phyloP scores from a whole-genome alignment of 53 echinoderm and acorn worm species.

The Holothuria leucospilota region DNA sequence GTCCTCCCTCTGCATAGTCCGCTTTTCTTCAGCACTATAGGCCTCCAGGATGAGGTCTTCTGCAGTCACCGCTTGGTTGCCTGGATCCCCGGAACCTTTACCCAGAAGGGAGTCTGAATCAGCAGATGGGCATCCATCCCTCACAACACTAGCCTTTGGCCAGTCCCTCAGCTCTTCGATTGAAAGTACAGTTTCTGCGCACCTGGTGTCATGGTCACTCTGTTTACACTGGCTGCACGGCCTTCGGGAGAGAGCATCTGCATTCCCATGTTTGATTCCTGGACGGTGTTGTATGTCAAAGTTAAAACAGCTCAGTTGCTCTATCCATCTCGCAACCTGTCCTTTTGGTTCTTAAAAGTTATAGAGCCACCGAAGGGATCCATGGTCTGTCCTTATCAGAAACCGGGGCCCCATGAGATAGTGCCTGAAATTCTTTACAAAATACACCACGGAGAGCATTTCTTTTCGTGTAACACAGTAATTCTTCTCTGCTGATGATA shows the following conservation, averaged over 20 bases:
- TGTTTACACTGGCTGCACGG: constrained; percentile 16
- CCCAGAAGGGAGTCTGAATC: background rate
- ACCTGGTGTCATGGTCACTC: background rate
- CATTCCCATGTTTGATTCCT: constrained; percentile 25
- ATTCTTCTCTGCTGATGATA: constrained; percentile 11
- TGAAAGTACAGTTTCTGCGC: background rate
- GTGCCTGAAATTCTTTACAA: constrained; percentile 41
- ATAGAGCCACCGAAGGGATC: constrained; percentile 31
- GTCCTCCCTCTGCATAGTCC: constrained; percentile 12
- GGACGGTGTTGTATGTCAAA: constrained; percentile 31
- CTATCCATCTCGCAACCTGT: constrained; percentile 11
- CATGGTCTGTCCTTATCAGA: constrained; percentile 45
- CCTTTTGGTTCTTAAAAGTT: no score
- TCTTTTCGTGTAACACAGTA: constrained; percentile 17
- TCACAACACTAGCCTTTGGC: background rate
- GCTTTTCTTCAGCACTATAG: background rate
- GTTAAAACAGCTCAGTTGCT: background rate
- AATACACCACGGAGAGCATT: constrained; percentile 37
- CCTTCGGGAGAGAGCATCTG: constrained; percentile 25
- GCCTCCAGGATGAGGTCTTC: background rate
- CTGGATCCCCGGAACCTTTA: background rate
- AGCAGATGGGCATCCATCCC: background rate
- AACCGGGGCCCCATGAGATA: constrained; percentile 35
- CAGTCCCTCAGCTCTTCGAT: background rate
- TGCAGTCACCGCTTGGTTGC: background rate